These are phyloP conservation scores for Mormyrus lacerda DNA, from an alignment of 2,113 vertebrate species.

Conservation along the genomic window DNA sequence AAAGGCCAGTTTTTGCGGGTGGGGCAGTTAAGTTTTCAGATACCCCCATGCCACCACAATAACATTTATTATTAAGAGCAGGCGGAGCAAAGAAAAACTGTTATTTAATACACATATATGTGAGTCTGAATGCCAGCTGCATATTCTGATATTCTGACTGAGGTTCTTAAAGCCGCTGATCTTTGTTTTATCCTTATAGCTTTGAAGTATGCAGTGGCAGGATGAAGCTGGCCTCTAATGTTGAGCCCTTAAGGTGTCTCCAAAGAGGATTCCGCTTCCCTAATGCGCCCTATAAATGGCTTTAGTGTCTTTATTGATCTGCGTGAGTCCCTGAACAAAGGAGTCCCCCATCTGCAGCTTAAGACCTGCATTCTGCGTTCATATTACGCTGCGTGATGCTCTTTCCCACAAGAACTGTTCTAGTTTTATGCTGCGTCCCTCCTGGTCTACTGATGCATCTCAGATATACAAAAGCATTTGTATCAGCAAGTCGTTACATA, in stretches of 20 bases:
- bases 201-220: neutral
- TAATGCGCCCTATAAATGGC: constrained; percentile 25
- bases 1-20: neutral
- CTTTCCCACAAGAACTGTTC: neutral
- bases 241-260: neutral
- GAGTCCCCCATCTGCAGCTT: neutral
- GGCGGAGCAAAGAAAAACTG: neutral
- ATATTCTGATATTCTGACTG: neutral
- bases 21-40: neutral
- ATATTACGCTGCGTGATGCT: neutral
- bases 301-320: constrained; percentile 36
- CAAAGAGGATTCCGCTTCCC: neutral
- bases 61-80: neutral
- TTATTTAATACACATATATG: neutral
- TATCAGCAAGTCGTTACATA: neutral
- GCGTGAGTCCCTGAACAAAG: neutral
- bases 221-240: neutral
- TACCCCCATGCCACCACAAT: neutral
- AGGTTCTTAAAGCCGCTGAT: neutral
- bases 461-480: neutral
- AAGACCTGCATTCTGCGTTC: neutral
- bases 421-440: neutral
- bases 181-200: neutral
- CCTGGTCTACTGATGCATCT: neutral
- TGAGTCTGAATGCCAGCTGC: neutral